Base-by-base conservation (phyloP, 2,888 invertebrate species). In the Rhagium mordax region DNA sequence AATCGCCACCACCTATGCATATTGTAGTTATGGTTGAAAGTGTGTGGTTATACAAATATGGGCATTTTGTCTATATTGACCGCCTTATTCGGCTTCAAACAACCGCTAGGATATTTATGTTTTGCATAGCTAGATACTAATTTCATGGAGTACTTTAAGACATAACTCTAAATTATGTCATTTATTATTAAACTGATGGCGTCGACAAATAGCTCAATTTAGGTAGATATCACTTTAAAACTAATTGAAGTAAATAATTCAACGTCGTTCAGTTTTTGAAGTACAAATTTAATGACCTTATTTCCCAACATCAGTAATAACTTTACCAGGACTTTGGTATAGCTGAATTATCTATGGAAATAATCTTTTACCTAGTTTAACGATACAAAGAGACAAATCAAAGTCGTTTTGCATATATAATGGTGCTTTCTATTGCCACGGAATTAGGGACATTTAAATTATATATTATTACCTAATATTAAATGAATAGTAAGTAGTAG, bases 191-290 rank as follows among this genome's bases (percentile, higher is more conserved):
- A 64, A 65, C 33, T 59, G 16, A 16, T 16, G 15, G 24, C 5
- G 53, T 20, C 10, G 16, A 53, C 16, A 65, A 53, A 65, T 65
- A 29, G 53, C 53, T 65, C 65, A 53, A 65, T 65, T 65, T 65
- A 18, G 29, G 16, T 18, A 16, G 27, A 18, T 47, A 61, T 21
- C 24, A 64, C 41, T 29, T 33, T 18, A 33, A 41, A 59, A 18
- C 33, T 7, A 16, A 13, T 16, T 8, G 33, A 16, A 5, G 33
- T 59, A 33, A 59, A 59, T 59, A 33, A 27, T 57, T 59, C 59
- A 59, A 29, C 4, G n/a, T n/a, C 20, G 20, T 18, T 33, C 33
- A 8, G 13, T 59, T 33, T 59, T 24, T 33, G 29, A 33, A 33
- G 15, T 13, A 18, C n/a, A n/a, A n/a, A n/a, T 18, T 59, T 33